Conservation (phyloP, 2,113 vertebrate species). For the Rhinogobius similis region DNA sequence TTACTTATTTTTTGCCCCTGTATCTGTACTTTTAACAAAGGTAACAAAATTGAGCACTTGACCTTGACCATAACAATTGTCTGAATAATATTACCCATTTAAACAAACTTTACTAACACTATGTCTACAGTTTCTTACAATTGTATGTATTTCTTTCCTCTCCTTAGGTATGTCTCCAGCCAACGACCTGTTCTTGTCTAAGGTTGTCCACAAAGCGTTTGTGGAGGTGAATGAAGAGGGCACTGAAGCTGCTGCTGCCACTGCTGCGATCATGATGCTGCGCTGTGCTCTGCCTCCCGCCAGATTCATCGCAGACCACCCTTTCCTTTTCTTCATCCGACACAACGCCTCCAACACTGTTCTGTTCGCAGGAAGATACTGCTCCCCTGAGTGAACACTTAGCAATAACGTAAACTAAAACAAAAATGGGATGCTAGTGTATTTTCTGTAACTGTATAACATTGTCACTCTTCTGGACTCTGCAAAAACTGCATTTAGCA, state of each 20-base stretch:
- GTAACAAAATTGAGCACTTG: too few relatives aligned
- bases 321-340: constrained; percentile 89
- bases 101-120: too few relatives aligned
- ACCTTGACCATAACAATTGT: too few relatives aligned
- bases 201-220: constrained; percentile 87
- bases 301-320: constrained; percentile 85
- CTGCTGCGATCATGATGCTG: constrained; percentile 68
- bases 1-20: too few relatives aligned
- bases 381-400: constrained; percentile 70
- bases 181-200: constrained; percentile 81
- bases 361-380: constrained; percentile 84
- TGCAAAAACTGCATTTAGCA: neutral
- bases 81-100: too few relatives aligned
- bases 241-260: constrained; percentile 84
- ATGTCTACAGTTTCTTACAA: too few relatives aligned
- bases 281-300: constrained; percentile 57
- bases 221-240: constrained; percentile 90
- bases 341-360: constrained; percentile 79
- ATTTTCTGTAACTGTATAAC: neutral
- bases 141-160: neutral
- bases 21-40: too few relatives aligned
- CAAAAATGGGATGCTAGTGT: neutral
- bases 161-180: constrained; percentile 79
- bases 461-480: neutral
- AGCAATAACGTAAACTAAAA: neutral